A percentile compares a stretch with the other conserved stretches of the same genome.
phyloP scores from a whole-genome alignment of 2,888 invertebrate species.

The Drosophila cracens region DNA sequence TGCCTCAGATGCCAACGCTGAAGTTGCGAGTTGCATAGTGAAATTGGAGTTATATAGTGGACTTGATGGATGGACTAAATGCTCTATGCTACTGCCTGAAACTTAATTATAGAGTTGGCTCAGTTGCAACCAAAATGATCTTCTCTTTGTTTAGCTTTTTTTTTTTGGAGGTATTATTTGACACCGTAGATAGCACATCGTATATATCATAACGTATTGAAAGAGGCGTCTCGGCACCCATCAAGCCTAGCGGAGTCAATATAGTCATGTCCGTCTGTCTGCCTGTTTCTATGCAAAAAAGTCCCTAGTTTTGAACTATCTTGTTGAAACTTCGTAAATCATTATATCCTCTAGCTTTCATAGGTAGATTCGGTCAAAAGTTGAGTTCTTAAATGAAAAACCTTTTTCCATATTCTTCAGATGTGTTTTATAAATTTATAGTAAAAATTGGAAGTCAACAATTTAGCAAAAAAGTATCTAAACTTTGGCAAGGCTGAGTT shows the following conservation, averaged over 20 bases:
- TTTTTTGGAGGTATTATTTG: neutral
- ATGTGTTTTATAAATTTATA: neutral
- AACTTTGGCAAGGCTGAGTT: neutral
- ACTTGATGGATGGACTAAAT: neutral
- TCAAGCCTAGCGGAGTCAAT: neutral
- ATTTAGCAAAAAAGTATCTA: no score
- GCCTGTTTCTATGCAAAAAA: neutral
- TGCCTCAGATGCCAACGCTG: slow-evolving; percentile 15
- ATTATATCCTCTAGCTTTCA: neutral
- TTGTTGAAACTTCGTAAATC: neutral
- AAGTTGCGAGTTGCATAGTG: neutral
- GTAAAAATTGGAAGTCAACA: neutral
- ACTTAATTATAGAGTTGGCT: neutral
- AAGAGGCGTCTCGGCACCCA: neutral
- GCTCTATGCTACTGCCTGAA: neutral
- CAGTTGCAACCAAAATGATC: neutral
- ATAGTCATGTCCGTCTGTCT: neutral
- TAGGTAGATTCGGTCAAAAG: neutral
- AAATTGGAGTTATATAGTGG: neutral
- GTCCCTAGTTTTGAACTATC: neutral
- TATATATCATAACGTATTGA: no score
- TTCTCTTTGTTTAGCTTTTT: neutral
- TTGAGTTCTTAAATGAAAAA: neutral
- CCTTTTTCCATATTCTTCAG: neutral
- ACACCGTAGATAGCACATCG: neutral